Base-by-base conservation (phyloP, 2,113 vertebrate genomes). In the Delphinapterus leucas region DNA sequence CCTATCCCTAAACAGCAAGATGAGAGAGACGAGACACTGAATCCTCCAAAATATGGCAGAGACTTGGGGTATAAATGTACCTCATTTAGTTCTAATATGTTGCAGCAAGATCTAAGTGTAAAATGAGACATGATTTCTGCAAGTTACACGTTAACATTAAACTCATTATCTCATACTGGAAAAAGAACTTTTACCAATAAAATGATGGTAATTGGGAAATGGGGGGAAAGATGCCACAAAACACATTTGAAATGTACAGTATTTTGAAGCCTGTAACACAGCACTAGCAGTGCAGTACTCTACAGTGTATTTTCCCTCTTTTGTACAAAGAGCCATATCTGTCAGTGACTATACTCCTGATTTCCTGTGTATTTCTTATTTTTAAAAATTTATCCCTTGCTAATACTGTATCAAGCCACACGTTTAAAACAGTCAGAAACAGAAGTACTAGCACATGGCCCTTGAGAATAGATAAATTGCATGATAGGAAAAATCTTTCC, bases 401-500 rank as follows among this genome's bases (percentile, higher is more conserved):
- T 97, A 89, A 98, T 95, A 98, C 88, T 98, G 84, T 89, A 98
- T 81, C 71, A 95, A 97, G 82, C 89, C 87, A 95, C 58, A 96
- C 4, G 90, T 68, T 97, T 98, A 93, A 84, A 77, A 97, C 58
- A 94, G 83, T 98, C 96, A 98, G 89, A 98, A 92, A 97, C 58
- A 96, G 94, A 97, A 97, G 88, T 97, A 97, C 65, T 77, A 95
- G 97, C 93, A 95, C 91, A 87, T 10, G 21, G 88, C 93, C 90
- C 92, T 98, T 96, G 97, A 97, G 96, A 97, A 96, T 53, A 83
- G 74, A 97, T 93, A 95, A 96, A 28, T 3, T 93, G 86, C 86
- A 98, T 93, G 95, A 98, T 55, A 98, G 90, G 68, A 93, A 98
- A 82, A 95, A 93, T 96, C 83, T 96, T 97, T 97, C 85, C 95